Evolutionary conservation across 2,113 vertebrate species (phyloP).

Genomic region (Polypterus senegalus): DNA sequence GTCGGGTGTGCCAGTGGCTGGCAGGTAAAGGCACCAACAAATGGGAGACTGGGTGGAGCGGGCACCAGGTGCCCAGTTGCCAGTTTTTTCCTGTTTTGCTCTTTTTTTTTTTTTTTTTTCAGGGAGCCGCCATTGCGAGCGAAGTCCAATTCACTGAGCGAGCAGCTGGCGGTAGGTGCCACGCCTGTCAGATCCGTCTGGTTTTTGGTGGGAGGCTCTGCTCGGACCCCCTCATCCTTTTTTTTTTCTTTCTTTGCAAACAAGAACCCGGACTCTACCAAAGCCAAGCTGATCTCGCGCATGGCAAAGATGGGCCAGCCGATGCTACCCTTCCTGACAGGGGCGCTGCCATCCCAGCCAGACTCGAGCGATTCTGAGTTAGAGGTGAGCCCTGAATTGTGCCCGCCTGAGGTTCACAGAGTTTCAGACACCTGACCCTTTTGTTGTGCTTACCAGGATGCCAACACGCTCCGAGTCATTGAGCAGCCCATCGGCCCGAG

Average conservation of each 20-base stretch:
- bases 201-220: neutral
- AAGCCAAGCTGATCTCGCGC: constrained; percentile 90
- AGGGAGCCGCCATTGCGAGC: constrained; percentile 67
- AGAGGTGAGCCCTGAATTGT: constrained; percentile 49
- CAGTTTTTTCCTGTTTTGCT: neutral
- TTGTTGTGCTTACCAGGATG: constrained; percentile 52
- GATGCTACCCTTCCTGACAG: constrained; percentile 79
- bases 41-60: too few species aligned
- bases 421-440: neutral
- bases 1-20: too few species aligned
- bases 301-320: constrained; percentile 98
- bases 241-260: neutral
- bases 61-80: too few species aligned
- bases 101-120: constrained; percentile 15
- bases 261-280: constrained; percentile 78
- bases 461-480: constrained; percentile 38
- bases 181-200: neutral
- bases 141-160: constrained; percentile 81
- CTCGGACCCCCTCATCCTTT: neutral
- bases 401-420: neutral
- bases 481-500: constrained; percentile 35
- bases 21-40: too few species aligned
- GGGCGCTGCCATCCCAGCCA: constrained; percentile 52
- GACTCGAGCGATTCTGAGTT: constrained; percentile 86
- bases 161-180: constrained; percentile 67